These are phyloP conservation scores for Pantherophis guttatus DNA, from an alignment of 2,113 vertebrate species.

Conservation along the genomic window DNA sequence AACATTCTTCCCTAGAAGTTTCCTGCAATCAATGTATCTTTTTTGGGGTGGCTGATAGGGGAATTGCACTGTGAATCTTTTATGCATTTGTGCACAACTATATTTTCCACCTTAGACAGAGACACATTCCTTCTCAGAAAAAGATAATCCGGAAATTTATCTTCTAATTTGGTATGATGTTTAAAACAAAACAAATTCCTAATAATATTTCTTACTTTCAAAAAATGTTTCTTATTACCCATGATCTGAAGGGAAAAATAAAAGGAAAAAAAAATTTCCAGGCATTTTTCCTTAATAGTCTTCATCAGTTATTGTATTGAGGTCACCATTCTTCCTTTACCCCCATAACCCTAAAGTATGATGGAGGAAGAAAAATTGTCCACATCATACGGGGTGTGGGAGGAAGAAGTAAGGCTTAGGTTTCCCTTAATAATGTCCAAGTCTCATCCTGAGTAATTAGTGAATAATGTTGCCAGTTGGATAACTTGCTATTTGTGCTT, in stretches of 20 bases:
- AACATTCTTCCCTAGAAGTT: background rate
- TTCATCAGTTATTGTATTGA: background rate
- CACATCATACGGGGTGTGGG: background rate
- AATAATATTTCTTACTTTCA: background rate
- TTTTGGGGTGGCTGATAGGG: background rate
- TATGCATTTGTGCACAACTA: background rate
- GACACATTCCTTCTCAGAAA: background rate
- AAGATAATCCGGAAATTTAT: background rate
- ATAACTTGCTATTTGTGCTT: background rate
- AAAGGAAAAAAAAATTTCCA: background rate
- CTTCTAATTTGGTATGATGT: background rate
- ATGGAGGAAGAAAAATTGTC: background rate
- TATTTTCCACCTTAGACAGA: background rate
- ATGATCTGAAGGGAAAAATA: background rate
- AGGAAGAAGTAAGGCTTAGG: background rate
- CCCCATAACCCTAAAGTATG: background rate
- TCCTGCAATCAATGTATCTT: background rate
- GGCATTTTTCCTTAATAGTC: background rate
- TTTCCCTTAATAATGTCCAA: background rate
- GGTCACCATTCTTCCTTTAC: background rate
- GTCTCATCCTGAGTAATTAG: background rate
- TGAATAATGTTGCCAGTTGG: background rate
- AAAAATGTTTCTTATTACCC: background rate
- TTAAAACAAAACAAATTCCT: background rate
- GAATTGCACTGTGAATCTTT: background rate